Evolutionary conservation across 2,888 invertebrate species (phyloP).

Genomic region (Agrotis exclamationis): DNA sequence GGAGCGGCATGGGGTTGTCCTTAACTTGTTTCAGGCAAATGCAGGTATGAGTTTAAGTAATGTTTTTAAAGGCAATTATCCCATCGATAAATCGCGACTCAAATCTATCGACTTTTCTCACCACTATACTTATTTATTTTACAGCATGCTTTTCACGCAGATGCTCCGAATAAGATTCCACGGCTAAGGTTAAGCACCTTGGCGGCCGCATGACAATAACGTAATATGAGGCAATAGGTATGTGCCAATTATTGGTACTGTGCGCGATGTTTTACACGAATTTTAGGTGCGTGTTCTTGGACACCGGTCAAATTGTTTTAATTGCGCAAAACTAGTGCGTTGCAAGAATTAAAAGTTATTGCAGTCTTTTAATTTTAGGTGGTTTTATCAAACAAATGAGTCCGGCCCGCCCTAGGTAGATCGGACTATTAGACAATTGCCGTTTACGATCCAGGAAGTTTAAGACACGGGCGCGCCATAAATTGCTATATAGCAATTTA

Average conservation of each 20-base stretch:
- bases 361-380: too few species aligned
- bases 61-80: too few species aligned
- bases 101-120: constrained; percentile 24
- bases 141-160: constrained; percentile 57
- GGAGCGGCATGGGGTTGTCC: too few species aligned
- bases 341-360: background rate
- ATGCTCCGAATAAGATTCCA: constrained; percentile 61
- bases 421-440: too few species aligned
- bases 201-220: constrained; percentile 41
- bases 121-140: constrained; percentile 53
- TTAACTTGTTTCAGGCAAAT: background rate
- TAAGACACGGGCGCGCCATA: too few species aligned
- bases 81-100: constrained; percentile 25
- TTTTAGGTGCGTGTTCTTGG: constrained; percentile 6
- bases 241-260: constrained; percentile 24
- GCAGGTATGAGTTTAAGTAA: background rate
- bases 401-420: too few species aligned
- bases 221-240: constrained; percentile 31
- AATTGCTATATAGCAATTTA: too few species aligned
- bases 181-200: constrained; percentile 64
- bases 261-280: constrained; percentile 24
- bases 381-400: too few species aligned
- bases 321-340: background rate
- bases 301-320: constrained; percentile 20
- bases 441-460: too few species aligned